Evolutionary conservation across 2,113 vertebrate species (phyloP), one percentile per base, ranked within the genome.

Genomic region (Leucopsar rothschildi): DNA sequence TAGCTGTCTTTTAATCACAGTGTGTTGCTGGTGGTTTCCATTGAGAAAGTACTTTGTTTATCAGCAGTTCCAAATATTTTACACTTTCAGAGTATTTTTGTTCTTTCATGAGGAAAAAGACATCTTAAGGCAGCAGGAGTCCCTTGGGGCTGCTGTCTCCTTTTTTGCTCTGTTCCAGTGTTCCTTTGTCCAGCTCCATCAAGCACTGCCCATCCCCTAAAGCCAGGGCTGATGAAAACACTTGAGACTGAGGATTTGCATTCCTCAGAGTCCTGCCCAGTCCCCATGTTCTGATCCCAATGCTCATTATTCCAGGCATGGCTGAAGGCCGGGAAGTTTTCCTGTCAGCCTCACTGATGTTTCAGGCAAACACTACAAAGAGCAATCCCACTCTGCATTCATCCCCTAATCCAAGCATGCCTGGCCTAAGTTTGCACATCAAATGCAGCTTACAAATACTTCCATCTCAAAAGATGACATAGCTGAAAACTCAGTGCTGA

Each of bases 261-360:
- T 52, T 80, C 21, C 60, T 49, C 31, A 35, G 37, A 64, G 37
- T 39, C 39, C 55, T 61, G 77, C 33, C 4, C 5, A 21, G 19
- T 14, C 12, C 53, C 31, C 6, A 0, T 5, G 21, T 12, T 61
- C 56, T 50, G 29, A 53, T 56, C 25, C 29, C 11, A 44, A 0
- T 2, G n/a, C 53, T 68, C 19, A 5, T 33, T 57, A 37, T 39
- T 76, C 33, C 49, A 39, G 45, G 39, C 16, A 47, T 12, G 5
- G 6, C 52, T 45, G 84, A 72, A 44, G 40, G 81, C n/a, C 0
- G 1, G 56, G 20, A 10, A 29, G 45, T 17, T 85, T 71, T 82
- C 70, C 75, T 39, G 22, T 52, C 39, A 60, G 47, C 33, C 18
- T 52, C 66, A 31, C 27, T 20, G 81, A 35, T 5, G 25, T 44